phyloP scores from a whole-genome alignment of 1,140 invertebrate species.

The Drosophila kanapiae region DNA sequence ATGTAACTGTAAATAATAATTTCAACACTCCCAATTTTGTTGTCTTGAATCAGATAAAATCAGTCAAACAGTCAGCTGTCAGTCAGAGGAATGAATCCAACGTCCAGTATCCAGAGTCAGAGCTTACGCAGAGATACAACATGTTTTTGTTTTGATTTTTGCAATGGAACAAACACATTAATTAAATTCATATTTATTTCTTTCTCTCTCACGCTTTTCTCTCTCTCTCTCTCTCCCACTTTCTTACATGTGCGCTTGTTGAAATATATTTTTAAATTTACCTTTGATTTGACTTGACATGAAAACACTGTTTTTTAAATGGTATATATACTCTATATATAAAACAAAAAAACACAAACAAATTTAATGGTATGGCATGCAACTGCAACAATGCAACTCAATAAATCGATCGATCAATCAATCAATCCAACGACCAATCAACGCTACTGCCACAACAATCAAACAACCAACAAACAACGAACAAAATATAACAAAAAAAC shows the following conservation, averaged over 20 bases:
- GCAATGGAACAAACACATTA: constrained; percentile 45
- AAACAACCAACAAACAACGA: constrained; percentile 16
- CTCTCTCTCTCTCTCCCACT: constrained; percentile 65
- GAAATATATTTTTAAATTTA: constrained; percentile 52
- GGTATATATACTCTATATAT: constrained; percentile 13
- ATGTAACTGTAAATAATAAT: constrained; percentile 47
- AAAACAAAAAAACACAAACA: constrained; percentile 55
- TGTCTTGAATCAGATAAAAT: constrained; percentile 64
- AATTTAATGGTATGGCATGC: constrained; percentile 45
- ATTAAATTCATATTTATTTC: constrained; percentile 68
- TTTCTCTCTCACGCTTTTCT: constrained; percentile 75
- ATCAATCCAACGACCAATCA: constrained; percentile 36
- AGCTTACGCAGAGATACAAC: constrained; percentile 1
- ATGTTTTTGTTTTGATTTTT: constrained; percentile 5
- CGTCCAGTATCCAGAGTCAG: background rate
- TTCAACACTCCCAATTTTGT: constrained; percentile 16
- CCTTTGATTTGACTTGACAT: constrained; percentile 35
- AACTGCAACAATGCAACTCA: constrained; percentile 33
- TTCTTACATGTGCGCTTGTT: constrained; percentile 79
- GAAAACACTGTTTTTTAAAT: constrained; percentile 18
- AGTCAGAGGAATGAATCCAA: background rate
- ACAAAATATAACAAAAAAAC: background rate
- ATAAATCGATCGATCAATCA: constrained; percentile 23
- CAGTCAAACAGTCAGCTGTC: constrained; percentile 50
- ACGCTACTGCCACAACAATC: constrained; percentile 26